These are phyloP conservation scores for Chaetodon trifasciatus DNA, from an alignment of 2,797 vertebrate genomes.

Conservation along the genomic window DNA sequence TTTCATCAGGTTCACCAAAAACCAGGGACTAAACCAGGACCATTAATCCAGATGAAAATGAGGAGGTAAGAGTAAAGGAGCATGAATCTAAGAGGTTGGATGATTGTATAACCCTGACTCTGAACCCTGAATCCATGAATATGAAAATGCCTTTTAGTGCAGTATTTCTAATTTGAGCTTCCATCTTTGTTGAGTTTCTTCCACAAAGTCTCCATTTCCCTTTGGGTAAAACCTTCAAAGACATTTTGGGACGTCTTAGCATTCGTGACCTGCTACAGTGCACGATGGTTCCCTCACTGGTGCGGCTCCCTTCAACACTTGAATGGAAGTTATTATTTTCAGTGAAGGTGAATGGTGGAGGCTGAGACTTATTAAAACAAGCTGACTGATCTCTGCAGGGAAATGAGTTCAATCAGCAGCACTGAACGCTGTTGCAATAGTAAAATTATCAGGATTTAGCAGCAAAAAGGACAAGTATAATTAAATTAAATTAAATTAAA, in stretches of 20 bases:
- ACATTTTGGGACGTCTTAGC: neutral
- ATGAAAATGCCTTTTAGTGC: neutral
- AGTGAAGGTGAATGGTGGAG: neutral
- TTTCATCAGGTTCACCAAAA: neutral
- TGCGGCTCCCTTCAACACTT: too few relatives aligned
- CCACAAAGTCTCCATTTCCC: neutral
- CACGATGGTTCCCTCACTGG: neutral
- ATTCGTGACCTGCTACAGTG: neutral
- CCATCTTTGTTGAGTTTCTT: neutral
- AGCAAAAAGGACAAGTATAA: neutral
- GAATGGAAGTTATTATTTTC: too few relatives aligned
- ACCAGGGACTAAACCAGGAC: neutral
- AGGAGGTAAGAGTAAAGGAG: too few relatives aligned
- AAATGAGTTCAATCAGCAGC: conserved; percentile 4
- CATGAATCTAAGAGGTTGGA: too few relatives aligned
- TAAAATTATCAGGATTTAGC: conserved; percentile 2
- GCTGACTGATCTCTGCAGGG: neutral
- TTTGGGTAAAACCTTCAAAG: neutral
- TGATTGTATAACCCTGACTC: too few relatives aligned
- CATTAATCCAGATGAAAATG: neutral
- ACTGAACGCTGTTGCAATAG: neutral
- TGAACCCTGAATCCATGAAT: too few relatives aligned
- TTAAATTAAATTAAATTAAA: too few relatives aligned
- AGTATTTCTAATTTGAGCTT: neutral
- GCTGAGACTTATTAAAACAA: neutral